phyloP scores from a whole-genome alignment of 1,140 invertebrate genomes.

The Wiebesia pumilae region DNA sequence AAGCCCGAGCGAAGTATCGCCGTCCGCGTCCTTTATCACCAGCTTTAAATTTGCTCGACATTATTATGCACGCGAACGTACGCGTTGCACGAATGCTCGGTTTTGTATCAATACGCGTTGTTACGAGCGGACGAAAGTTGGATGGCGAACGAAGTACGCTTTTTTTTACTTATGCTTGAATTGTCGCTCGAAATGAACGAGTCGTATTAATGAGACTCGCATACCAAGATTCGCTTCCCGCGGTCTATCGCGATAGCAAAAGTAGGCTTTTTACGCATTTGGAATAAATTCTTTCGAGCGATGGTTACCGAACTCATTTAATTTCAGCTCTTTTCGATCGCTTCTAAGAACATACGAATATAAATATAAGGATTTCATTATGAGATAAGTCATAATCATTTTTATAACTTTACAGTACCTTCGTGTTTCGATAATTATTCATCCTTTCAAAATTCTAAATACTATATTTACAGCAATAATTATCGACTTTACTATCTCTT shows the following conservation, averaged over 20 bases:
- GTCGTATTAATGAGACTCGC: neutral
- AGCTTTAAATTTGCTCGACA: constrained; percentile 66
- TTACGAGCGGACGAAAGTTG: neutral
- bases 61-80: constrained; percentile 29
- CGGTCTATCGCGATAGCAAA: neutral
- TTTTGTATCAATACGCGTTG: constrained; percentile 19
- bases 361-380: neutral
- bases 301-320: too few species aligned
- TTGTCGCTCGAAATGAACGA: neutral
- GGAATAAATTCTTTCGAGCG: neutral
- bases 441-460: neutral
- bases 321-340: neutral
- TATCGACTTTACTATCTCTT: neutral
- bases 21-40: constrained; percentile 38
- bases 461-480: neutral
- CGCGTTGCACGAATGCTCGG: neutral
- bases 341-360: neutral
- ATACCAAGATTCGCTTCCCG: neutral
- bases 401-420: neutral
- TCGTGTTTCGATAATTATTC: neutral
- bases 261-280: neutral
- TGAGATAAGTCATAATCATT: neutral
- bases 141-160: neutral
- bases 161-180: constrained; percentile 18
- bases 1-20: constrained; percentile 55